phyloP scores from a whole-genome alignment of 2,113 vertebrate genomes.

The Dasyornis broadbenti region DNA sequence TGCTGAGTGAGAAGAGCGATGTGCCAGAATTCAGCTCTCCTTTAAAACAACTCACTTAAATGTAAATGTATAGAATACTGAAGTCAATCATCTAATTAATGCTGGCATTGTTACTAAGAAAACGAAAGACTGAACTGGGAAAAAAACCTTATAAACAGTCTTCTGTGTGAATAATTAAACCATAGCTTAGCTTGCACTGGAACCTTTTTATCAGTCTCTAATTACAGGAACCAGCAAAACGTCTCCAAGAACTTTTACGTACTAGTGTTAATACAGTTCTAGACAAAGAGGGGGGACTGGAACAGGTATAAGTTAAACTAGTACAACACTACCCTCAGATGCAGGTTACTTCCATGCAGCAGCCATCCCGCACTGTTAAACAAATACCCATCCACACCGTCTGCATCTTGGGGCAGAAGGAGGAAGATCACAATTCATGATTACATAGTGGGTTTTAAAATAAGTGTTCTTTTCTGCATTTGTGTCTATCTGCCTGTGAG shows the following conservation, averaged over 20 bases:
- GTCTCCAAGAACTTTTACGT: neutral
- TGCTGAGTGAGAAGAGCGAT: conserved; percentile 26
- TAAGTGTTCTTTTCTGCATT: neutral
- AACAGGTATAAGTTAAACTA: neutral
- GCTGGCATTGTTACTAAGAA: conserved; percentile 45
- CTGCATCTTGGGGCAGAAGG: neutral
- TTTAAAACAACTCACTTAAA: neutral
- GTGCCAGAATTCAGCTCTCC: neutral
- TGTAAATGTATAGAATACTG: neutral
- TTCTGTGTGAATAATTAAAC: conserved; percentile 66
- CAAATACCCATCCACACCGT: neutral
- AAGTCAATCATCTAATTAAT: conserved; percentile 56
- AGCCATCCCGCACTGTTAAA: neutral
- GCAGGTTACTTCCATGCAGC: neutral
- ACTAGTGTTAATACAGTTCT: neutral
- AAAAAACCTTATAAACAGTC: conserved; percentile 4
- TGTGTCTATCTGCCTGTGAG: neutral
- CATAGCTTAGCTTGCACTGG: conserved; percentile 30
- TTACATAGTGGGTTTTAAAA: neutral
- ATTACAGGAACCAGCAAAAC: conserved; percentile 37
- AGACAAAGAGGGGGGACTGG: neutral
- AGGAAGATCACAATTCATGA: neutral
- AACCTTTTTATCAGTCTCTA: conserved; percentile 48
- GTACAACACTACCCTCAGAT: neutral
- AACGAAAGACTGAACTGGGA: conserved; percentile 53